Conservation (phyloP, 2,113 vertebrate species). For the Butorides virescens region DNA sequence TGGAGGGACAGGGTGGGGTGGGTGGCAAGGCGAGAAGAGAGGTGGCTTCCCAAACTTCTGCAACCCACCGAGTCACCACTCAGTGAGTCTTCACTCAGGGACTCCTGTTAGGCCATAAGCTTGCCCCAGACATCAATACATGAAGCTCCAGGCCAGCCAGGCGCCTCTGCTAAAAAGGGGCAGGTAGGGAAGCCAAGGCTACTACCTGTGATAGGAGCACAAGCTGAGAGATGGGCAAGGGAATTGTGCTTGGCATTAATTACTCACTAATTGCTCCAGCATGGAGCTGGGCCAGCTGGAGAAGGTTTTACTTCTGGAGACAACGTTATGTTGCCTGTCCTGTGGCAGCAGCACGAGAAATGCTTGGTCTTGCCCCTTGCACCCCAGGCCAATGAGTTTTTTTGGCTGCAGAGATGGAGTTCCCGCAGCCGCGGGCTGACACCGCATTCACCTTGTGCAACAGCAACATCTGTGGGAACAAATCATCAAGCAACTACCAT, state of each 20-base stretch:
- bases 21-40: fast-evolving
- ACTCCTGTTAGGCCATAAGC: not conserved
- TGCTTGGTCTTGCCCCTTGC: not conserved
- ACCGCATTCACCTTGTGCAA: not conserved
- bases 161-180: not conserved
- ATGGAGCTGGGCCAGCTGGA: not conserved
- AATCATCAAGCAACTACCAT: not conserved
- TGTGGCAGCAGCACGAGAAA: not conserved
- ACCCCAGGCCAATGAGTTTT: not conserved
- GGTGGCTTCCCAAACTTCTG: not conserved
- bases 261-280: not conserved
- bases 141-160: not conserved
- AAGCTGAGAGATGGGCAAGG: not conserved
- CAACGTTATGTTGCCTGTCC: not conserved
- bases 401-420: not conserved
- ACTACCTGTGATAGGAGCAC: not conserved
- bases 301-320: not conserved
- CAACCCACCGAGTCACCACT: not conserved
- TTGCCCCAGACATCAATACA: too few relatives aligned
- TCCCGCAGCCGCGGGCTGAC: fast-evolving
- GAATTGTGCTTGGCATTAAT: not conserved
- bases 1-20: not conserved
- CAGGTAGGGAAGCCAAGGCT: not conserved
- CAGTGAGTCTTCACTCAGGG: not conserved
- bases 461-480: not conserved